A percentile compares a stretch with the other conserved stretches of the same genome.
Evolutionary conservation across 2,113 vertebrate genomes (phyloP).

Genomic region (Ceyx cyanopectus): DNA sequence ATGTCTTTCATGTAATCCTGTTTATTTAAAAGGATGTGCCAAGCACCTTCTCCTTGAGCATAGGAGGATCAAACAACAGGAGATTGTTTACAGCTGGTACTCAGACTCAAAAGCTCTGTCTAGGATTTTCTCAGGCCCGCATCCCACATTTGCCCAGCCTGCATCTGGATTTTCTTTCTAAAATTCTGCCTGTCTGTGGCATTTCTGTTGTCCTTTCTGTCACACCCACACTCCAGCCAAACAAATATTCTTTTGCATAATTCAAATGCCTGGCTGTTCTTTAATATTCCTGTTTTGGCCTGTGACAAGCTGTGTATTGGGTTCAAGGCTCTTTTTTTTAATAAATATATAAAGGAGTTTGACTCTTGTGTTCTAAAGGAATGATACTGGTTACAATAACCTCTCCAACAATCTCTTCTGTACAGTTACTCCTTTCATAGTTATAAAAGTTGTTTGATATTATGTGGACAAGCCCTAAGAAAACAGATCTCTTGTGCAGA

Average conservation of each 20-base stretch:
- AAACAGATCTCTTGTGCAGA: not conserved
- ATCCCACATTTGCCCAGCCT: conserved; percentile 13
- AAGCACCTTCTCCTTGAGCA: conserved; percentile 58
- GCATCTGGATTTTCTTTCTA: conserved; percentile 43
- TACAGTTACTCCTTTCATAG: not conserved
- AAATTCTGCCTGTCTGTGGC: not conserved
- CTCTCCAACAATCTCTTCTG: not conserved
- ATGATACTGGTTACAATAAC: not conserved
- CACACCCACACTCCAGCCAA: not conserved
- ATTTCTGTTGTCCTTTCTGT: conserved; percentile 1
- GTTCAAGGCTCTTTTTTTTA: not conserved
- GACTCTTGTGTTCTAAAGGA: not conserved
- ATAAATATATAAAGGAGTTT: not conserved
- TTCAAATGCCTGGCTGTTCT: not conserved
- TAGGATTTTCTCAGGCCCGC: not conserved
- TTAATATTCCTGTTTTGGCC: not conserved
- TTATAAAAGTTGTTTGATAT: not conserved
- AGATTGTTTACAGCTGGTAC: conserved; percentile 59
- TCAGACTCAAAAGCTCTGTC: conserved; percentile 13
- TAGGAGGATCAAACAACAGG: conserved; percentile 52
- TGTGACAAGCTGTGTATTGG: not conserved
- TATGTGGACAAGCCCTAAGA: not conserved
- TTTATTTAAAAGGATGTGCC: conserved; percentile 39
- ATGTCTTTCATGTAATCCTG: conserved; percentile 22
- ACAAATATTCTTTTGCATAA: not conserved